Evolutionary conservation across 2,888 invertebrate genomes (phyloP), one percentile per base, ranked within the genome.

Genomic region (Sialis lutaria): DNA sequence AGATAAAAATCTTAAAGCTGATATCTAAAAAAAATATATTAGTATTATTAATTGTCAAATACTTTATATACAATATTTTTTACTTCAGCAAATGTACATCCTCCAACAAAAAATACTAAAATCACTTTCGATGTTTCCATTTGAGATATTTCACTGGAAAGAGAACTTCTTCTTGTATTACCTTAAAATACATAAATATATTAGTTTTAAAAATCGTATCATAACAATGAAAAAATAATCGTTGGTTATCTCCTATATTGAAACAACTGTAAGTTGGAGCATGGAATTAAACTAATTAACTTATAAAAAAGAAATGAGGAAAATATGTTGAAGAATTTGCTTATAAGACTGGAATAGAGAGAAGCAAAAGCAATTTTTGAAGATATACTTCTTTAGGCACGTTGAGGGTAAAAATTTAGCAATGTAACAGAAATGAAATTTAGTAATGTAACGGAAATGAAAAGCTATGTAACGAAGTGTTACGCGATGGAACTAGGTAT

Each of bases 81-180:
- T 55, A 64, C 65, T 58, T 98, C 98, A 2, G 95, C 90, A 67
- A 83, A 91, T 0, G 97, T 98, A 60, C 95, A 90, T 0, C 98
- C 98, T 5, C 98, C 98, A 10, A 98, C 80, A 61, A 96, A 95
- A 64, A 95, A 91, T 1, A 98, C 90, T 1, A 97, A 68, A 6
- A 93, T 80, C 3, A 91, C 82, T 53, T 73, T 71, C 0, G 80
- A 74, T 37, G 73, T 72, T 54, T 82, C 77, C 1, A 62, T 55
- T 46, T 62, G 60, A 3, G 78, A 76, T 49, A 68, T 71, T 45
- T 77, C 75, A 53, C 74, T 76, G 0, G 73, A 71, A 12, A 74
- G 68, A 0, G 75, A 73, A 48, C 72, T 71, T 5, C 73, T 69
- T 47, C 75, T 69, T 1, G 69, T 66, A 56, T 71, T 73, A 1